These are phyloP conservation scores for Pandemis heparana DNA, from an alignment of 2,888 invertebrate genomes.

Conservation along the genomic window DNA sequence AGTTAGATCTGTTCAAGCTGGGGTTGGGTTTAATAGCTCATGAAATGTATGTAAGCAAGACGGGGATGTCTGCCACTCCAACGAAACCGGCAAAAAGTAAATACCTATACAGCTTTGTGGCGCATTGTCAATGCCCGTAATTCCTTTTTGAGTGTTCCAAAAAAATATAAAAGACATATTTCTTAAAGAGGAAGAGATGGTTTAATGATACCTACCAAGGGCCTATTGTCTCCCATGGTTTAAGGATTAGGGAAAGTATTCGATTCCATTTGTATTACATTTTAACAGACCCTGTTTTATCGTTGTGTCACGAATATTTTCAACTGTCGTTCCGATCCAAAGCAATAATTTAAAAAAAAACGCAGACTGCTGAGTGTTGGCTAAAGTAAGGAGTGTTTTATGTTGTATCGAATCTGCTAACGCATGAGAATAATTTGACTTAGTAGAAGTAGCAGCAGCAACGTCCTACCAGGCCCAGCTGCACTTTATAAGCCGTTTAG, in stretches of 20 bases:
- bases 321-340: too few species aligned
- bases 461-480: neutral
- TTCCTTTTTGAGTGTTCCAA: constrained; percentile 70
- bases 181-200: constrained; percentile 55
- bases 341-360: too few species aligned
- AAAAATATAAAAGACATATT: constrained; percentile 63
- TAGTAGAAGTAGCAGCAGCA: too few species aligned
- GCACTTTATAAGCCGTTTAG: neutral
- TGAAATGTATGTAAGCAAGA: constrained; percentile 84
- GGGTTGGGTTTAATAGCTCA: constrained; percentile 83
- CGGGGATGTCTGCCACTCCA: constrained; percentile 71
- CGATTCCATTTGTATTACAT: neutral
- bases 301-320: neutral
- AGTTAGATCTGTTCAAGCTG: constrained; percentile 53
- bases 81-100: constrained; percentile 64
- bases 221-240: constrained; percentile 22
- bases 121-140: constrained; percentile 73
- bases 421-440: too few species aligned
- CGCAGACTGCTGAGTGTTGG: too few species aligned
- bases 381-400: too few species aligned
- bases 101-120: constrained; percentile 62
- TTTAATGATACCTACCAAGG: constrained; percentile 38
- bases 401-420: too few species aligned
- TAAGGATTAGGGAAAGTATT: constrained; percentile 11
- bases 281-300: neutral